A percentile compares a stretch with the other conserved stretches of the same genome.
Conservation (phyloP, 2,888 invertebrate genomes). For the Sthenelais limicola region DNA sequence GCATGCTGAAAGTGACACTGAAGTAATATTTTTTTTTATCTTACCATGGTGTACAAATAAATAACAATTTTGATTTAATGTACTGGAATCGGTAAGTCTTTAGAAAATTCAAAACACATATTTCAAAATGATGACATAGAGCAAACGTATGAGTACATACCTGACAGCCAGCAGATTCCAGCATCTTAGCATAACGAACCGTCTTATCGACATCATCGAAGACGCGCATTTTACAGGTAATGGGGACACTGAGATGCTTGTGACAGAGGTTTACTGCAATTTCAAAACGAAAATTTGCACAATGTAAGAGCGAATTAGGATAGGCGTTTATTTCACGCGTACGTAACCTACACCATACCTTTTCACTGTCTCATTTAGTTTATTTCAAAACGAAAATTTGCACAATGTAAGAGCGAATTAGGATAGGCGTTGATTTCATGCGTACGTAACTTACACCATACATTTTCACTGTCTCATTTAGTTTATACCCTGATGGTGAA, state of each 20-base stretch:
- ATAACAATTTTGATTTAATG: not conserved
- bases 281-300: too few species aligned
- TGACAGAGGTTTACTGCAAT: slow-evolving; percentile 69
- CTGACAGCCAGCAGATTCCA: slow-evolving; percentile 91
- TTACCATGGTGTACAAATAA: not conserved
- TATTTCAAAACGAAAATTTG: too few species aligned
- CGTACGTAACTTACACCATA: too few species aligned
- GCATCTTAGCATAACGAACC: slow-evolving; percentile 91
- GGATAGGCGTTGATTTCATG: too few species aligned
- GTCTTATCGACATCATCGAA: slow-evolving; percentile 90
- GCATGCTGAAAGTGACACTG: too few species aligned
- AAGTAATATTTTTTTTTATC: not conserved
- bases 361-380: too few species aligned
- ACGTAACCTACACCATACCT: too few species aligned
- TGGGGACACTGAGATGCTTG: slow-evolving; percentile 79
- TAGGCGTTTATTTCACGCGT: too few species aligned
- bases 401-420: too few species aligned
- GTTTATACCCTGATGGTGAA: too few species aligned
- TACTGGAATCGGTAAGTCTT: not conserved
- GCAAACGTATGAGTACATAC: slow-evolving; percentile 60
- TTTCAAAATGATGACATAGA: not conserved
- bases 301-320: too few species aligned
- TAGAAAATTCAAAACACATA: not conserved
- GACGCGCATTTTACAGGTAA: slow-evolving; percentile 97
- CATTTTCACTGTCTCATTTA: too few species aligned